Percentiles rank a stretch among this genome's conserved stretches.
phyloP scores from a whole-genome alignment of 1,140 invertebrate genomes.

The Polyergus mexicanus region DNA sequence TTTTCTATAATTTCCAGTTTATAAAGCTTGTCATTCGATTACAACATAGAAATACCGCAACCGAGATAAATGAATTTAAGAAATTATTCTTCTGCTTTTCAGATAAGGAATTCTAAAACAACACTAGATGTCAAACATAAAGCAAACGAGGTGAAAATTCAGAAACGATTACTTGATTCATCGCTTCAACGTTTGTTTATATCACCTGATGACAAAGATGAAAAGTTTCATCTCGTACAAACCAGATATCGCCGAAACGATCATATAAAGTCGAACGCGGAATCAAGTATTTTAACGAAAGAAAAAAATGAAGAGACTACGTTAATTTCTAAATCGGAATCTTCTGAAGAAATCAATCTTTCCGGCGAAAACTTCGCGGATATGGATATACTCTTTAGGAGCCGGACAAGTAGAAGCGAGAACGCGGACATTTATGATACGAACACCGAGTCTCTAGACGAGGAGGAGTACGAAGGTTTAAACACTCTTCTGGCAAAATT shows the following conservation, averaged over 20 bases:
- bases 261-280: neutral
- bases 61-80: neutral
- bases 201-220: neutral
- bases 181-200: neutral
- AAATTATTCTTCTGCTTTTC: neutral
- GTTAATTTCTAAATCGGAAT: neutral
- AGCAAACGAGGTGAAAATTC: neutral
- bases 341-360: neutral
- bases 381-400: neutral
- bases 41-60: neutral
- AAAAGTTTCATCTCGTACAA: neutral
- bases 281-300: neutral
- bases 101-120: neutral
- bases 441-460: slow-evolving; percentile 45
- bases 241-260: neutral
- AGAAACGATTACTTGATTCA: neutral
- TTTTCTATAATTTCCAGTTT: too few species aligned
- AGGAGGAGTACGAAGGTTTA: slow-evolving; percentile 70
- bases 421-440: neutral
- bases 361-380: neutral
- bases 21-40: too few species aligned
- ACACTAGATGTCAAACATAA: neutral
- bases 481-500: slow-evolving; percentile 72
- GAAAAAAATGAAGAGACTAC: too few species aligned
- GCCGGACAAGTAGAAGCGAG: neutral